Base-by-base conservation (phyloP, 2,888 invertebrate species). In the Temnothorax rugatulus region DNA sequence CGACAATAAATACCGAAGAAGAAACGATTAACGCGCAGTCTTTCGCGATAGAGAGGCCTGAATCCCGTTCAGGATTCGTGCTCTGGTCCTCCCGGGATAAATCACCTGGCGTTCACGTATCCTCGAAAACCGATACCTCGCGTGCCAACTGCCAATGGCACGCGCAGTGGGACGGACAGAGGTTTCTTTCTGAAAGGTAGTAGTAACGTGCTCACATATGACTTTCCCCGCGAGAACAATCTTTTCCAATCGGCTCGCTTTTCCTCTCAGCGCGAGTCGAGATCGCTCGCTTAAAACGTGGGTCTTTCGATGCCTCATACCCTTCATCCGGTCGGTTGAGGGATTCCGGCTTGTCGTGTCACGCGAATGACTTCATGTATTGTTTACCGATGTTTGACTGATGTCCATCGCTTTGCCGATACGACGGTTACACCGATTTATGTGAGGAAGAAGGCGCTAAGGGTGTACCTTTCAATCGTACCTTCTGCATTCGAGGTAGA, bases 181-280 rank as follows among this genome's bases (percentile, higher is more conserved):
- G 3, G 0, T 81, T 59, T 59, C 38, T 47, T 21, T 68, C 5
- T 68, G 21, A 47, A 59, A 79, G 59, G 59, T 79, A 71, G 18
- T 47, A 59, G 2, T 34, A 57, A 59, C 15, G 21, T 71, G 13
- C 18, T 41, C 38, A 41, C 29, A 29, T 68, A n/a, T 41, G 18
- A 41, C 21, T 68, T 77, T 66, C 13, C 1, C 11, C 11, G 1
- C 13, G 41, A 66, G 21, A 69, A 15, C 11, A 8, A 18, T 15
- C 1, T n/a, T 57, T 68, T 21, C 4, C 21, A 25, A 29, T 29
- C 5, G 11, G 38, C n/a, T 8, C 38, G 25, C 0, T 57, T 76
- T 66, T 18, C 25, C 0, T 44, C 21, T 34, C 15, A 21, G 57
- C 11, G 18, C 0, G 15, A 5, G 4, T 41, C 9, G 21, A 66